Evolutionary conservation across 2,113 vertebrate genomes (phyloP).

Genomic region (Salvelinus fontinalis): DNA sequence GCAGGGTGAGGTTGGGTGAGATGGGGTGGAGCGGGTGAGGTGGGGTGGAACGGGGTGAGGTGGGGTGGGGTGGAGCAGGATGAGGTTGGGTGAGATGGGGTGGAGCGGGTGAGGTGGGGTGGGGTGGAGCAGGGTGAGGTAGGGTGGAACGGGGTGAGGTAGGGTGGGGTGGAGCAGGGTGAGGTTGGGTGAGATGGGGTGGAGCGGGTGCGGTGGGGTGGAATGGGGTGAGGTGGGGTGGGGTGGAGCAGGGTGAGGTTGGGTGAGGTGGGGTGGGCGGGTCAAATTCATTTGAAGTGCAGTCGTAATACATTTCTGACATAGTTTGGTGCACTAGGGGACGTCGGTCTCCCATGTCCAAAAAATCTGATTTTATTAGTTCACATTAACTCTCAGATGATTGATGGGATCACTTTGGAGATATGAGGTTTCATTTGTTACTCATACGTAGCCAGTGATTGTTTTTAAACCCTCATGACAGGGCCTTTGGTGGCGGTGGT

Average conservation of each 20-base stretch:
- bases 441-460: constrained; percentile 69
- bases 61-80: background rate
- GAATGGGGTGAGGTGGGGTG: background rate
- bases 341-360: constrained; percentile 69
- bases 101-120: constrained; percentile 58
- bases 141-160: too few species aligned
- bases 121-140: background rate
- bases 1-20: constrained; percentile 46
- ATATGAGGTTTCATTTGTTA: constrained; percentile 80
- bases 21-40: constrained; percentile 7
- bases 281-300: constrained; percentile 78
- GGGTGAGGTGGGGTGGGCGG: constrained; percentile 61
- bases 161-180: too few species aligned
- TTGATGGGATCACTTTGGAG: constrained; percentile 75
- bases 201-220: constrained; percentile 59
- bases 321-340: constrained; percentile 70
- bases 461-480: constrained; percentile 41
- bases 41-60: constrained; percentile 26
- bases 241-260: background rate
- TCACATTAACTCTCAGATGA: constrained; percentile 81
- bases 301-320: constrained; percentile 81
- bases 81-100: constrained; percentile 19
- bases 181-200: too few species aligned
- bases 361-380: constrained; percentile 76
- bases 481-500: background rate